Base-by-base conservation (phyloP, 2,797 vertebrate genomes). In the Monodelphis domestica region DNA sequence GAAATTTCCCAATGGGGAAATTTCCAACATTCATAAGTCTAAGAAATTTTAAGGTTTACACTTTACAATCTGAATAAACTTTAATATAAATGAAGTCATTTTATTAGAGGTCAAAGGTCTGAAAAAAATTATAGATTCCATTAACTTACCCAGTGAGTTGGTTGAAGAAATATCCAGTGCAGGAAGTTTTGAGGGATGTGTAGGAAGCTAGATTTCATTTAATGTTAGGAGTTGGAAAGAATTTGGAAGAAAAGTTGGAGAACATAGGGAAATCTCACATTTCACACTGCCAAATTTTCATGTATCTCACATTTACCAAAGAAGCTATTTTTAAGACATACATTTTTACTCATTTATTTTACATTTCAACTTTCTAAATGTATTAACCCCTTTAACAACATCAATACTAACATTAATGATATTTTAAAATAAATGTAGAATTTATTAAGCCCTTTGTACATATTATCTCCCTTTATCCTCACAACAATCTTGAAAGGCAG, bases 251-350 rank as follows among this genome's bases (percentile, higher is more conserved):
- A 84, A 84, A 84, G 38, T 84, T 84, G 45, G 70, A 84, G 70
- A 84, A 84, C 38, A 84, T 84, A 84, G 70, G 70, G 70, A 84
- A 84, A 84, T 84, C 38, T 84, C 70, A 84, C 70, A 84, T 84
- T 84, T 84, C 21, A 50, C 24, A 9, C 24, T 50, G 93, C 91
- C 78, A 87, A n/a, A 15, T 87, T 92, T 92, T 84, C 15, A 50
- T 92, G 29, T 91, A 17, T 90, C 55, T 94, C 29, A 88, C 89
- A 93, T 87, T 91, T 95, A 21, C 93, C 59, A 93, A 90, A 93
- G 50, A 84, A 57, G 88, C 6, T 15, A 53, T 89, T 92, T 90
- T 91, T 51, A 21, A 96, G 53, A 54, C 84, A 70, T 0, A 50
- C 0, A 88, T 3, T n/a, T 93, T 96, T 95, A 57, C 4, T 54